phyloP scores from a whole-genome alignment of 2,797 vertebrate species.

The Malurus leucopterus region DNA sequence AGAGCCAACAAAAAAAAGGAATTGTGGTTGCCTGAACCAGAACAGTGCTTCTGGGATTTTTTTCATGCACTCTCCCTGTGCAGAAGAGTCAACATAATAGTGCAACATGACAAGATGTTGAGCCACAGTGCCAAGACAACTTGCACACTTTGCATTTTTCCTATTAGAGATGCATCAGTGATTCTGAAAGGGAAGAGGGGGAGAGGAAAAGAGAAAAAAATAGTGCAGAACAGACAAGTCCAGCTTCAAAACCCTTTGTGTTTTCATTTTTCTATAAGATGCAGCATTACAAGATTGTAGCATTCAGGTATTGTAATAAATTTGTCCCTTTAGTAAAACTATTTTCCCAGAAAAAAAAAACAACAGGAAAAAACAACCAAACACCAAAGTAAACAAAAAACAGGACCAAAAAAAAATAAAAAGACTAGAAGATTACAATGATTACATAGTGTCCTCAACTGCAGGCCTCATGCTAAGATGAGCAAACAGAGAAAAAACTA shows the following conservation, averaged over 20 bases:
- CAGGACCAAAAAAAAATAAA: neutral
- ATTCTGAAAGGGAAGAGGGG: neutral
- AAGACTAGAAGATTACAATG: neutral
- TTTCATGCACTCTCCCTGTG: neutral
- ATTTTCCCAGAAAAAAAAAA: neutral
- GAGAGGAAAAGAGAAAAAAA: neutral
- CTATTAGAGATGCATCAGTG: slow-evolving; percentile 23
- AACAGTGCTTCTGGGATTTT: slow-evolving; percentile 20
- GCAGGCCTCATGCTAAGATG: neutral
- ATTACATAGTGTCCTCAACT: neutral
- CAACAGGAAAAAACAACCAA: neutral
- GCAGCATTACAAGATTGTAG: neutral
- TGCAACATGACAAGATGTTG: slow-evolving; percentile 3
- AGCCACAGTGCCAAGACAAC: neutral
- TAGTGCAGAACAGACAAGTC: neutral
- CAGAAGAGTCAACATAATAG: slow-evolving; percentile 22
- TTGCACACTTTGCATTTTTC: slow-evolving; percentile 33
- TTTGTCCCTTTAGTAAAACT: neutral
- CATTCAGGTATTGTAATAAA: neutral
- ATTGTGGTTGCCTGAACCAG: neutral
- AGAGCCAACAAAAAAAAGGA: neutral
- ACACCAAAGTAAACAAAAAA: neutral
- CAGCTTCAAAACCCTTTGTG: neutral
- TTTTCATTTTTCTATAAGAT: neutral
- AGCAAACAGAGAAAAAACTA: neutral